phyloP scores from a whole-genome alignment of 2,797 vertebrate genomes.

The Pipistrellus pipistrellus region DNA sequence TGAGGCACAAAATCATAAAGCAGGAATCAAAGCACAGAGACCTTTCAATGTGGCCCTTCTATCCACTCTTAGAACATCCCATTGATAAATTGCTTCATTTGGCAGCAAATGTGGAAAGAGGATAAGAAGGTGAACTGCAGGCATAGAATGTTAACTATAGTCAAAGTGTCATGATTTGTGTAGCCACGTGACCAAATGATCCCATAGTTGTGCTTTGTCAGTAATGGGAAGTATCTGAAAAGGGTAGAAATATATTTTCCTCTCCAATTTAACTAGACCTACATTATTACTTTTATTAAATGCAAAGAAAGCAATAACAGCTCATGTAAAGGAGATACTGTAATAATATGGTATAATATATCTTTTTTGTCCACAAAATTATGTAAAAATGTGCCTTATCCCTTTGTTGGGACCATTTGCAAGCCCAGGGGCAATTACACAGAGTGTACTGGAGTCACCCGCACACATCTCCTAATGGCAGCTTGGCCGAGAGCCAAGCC shows the following conservation, averaged over 20 bases:
- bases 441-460: constrained; percentile 62
- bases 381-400: constrained; percentile 55
- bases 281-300: constrained; percentile 22
- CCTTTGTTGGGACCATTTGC: constrained; percentile 62
- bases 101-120: not conserved
- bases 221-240: not conserved
- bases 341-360: constrained; percentile 40
- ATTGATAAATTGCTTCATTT: constrained; percentile 57
- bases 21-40: constrained; percentile 44
- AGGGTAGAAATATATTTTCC: not conserved
- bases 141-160: too few species aligned
- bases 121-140: not conserved
- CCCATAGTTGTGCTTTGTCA: not conserved
- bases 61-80: not conserved
- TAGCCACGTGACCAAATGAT: not conserved
- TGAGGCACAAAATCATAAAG: not conserved
- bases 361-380: constrained; percentile 36
- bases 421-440: constrained; percentile 75
- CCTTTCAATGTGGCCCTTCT: not conserved
- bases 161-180: not conserved
- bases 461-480: constrained; percentile 76
- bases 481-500: constrained; percentile 77
- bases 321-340: not conserved
- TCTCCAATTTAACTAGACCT: not conserved
- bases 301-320: constrained; percentile 10